Conservation (phyloP, 2,888 invertebrate genomes). For the Drosophila nr. perissopoda region DNA sequence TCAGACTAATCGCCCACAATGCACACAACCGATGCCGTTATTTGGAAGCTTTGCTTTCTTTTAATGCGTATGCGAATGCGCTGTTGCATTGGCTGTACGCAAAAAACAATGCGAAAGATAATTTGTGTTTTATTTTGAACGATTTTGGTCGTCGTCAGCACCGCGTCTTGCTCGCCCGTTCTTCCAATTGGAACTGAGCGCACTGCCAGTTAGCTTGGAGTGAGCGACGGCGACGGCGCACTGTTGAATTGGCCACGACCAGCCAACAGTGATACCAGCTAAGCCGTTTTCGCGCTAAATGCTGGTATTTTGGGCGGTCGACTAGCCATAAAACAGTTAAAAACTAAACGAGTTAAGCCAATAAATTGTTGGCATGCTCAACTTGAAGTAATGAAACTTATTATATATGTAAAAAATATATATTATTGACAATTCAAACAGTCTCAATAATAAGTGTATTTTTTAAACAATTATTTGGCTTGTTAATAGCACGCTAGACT, state of each 20-base stretch:
- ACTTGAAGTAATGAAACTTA: neutral
- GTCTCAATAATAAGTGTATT: neutral
- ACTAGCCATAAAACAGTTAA: neutral
- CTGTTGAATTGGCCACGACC: conserved; percentile 42
- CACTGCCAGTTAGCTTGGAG: conserved; percentile 39
- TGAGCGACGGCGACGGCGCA: conserved; percentile 64
- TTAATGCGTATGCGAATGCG: conserved; percentile 37
- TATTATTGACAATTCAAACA: neutral
- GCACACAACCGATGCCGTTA: conserved; percentile 36
- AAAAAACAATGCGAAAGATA: conserved; percentile 51
- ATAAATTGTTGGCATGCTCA: neutral
- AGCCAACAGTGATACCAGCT: conserved; percentile 35
- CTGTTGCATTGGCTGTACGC: conserved; percentile 37
- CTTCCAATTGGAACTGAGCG: conserved; percentile 72
- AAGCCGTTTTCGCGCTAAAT: conserved; percentile 33
- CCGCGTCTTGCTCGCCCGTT: conserved; percentile 68
- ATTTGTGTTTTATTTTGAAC: conserved; percentile 51
- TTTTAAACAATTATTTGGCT: conserved; percentile 7
- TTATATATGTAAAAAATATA: neutral
- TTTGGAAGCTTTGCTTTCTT: conserved; percentile 45
- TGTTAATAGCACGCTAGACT: conserved; percentile 18
- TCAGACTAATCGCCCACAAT: conserved; percentile 30
- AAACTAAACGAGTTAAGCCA: neutral
- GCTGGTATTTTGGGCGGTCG: neutral
- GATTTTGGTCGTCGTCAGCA: conserved; percentile 47